A percentile compares a stretch with the other conserved stretches of the same genome.
These are phyloP conservation scores for Axis porcinus DNA, from an alignment of 2,113 vertebrate genomes.

Conservation along the genomic window DNA sequence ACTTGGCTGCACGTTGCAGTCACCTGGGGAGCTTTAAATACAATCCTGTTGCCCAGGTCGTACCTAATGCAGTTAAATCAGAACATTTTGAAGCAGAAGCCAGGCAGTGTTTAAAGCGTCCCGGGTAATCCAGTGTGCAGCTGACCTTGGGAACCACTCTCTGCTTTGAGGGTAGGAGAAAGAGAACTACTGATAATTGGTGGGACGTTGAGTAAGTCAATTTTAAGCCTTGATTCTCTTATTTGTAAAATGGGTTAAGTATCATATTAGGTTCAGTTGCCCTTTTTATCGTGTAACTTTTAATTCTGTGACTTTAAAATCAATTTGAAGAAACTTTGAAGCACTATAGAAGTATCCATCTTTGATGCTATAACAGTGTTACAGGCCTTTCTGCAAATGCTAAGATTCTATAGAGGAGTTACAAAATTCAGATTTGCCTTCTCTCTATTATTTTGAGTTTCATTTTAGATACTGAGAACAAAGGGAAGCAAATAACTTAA, in stretches of 20 bases:
- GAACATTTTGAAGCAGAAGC: background rate
- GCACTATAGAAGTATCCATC: constrained; percentile 73
- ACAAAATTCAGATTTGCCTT: constrained; percentile 70
- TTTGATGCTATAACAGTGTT: constrained; percentile 8
- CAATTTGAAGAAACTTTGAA: constrained; percentile 47
- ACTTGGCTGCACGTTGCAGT: background rate
- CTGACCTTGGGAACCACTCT: background rate
- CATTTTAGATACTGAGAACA: constrained; percentile 38
- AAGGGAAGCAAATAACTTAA: background rate
- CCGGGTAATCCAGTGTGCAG: background rate
- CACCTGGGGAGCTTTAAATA: background rate
- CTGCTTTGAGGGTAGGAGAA: background rate
- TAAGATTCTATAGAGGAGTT: background rate
- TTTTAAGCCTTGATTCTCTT: background rate
- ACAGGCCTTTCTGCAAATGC: background rate
- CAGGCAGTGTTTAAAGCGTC: background rate
- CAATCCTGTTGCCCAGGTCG: background rate
- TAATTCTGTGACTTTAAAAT: constrained; percentile 43
- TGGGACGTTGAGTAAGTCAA: background rate
- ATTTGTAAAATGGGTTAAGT: background rate
- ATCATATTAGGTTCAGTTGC: background rate
- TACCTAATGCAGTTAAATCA: background rate
- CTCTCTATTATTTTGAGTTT: constrained; percentile 42
- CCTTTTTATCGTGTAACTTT: constrained; percentile 1
- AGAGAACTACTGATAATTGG: background rate